A percentile compares a stretch with the other conserved stretches of the same genome.
Evolutionary conservation across 92 coral and sea anemone genomes (phyloP).

Genomic region (Palythoa heliodiscus): DNA sequence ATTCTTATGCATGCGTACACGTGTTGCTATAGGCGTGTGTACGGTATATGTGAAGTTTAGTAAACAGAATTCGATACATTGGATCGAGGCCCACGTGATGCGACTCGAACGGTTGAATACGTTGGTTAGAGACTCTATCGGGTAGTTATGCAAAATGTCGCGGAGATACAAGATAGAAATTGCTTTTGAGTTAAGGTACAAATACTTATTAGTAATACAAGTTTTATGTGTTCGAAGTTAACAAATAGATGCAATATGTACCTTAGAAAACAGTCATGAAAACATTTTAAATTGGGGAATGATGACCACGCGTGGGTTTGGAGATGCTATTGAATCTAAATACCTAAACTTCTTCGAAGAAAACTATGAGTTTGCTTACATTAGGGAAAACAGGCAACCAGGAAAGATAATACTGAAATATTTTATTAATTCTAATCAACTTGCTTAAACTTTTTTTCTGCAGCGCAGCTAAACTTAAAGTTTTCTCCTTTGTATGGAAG

Average conservation of each 20-base stretch:
- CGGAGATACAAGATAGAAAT: neutral
- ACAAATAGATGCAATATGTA: neutral
- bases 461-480: neutral
- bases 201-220: neutral
- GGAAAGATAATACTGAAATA: neutral
- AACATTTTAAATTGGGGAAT: neutral
- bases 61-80: neutral
- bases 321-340: too few species aligned
- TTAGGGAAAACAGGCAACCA: neutral
- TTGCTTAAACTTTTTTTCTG: neutral
- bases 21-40: too few species aligned
- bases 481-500: neutral
- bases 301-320: neutral
- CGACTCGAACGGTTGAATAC: neutral
- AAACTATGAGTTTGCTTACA: neutral
- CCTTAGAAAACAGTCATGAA: neutral
- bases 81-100: constrained; percentile 12
- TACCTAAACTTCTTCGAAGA: neutral
- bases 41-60: too few species aligned
- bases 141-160: too few species aligned
- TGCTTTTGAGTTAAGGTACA: constrained; percentile 4
- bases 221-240: neutral
- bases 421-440: too few species aligned
- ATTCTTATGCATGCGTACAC: too few species aligned
- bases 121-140: constrained; percentile 13